Evolutionary conservation across 2,888 invertebrate species (phyloP).

Genomic region (Ornithoptera priamus): DNA sequence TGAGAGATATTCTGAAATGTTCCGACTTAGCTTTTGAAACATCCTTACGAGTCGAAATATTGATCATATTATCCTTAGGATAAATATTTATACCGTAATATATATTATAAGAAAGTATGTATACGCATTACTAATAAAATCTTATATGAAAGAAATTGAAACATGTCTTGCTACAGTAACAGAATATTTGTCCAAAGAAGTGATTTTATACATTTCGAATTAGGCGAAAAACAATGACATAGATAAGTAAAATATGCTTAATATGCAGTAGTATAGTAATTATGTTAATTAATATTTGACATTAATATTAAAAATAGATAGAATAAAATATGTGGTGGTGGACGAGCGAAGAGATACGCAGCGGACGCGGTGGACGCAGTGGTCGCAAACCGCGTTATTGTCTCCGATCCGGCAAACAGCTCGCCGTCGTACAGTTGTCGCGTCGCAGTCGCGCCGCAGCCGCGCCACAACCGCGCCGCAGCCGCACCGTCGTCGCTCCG

Average conservation of each 20-base stretch:
- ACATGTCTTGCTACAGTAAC: conserved; percentile 70
- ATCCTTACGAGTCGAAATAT: conserved; percentile 74
- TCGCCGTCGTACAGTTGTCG: conserved; percentile 29
- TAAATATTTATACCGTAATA: conserved; percentile 77
- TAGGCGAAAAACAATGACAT: conserved; percentile 79
- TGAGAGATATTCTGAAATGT: conserved; percentile 78
- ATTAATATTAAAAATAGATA: conserved; percentile 80
- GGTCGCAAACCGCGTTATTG: conserved; percentile 57
- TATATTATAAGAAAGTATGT: conserved; percentile 78
- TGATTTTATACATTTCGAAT: conserved; percentile 80
- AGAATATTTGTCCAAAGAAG: conserved; percentile 72
- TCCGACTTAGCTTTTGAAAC: conserved; percentile 72
- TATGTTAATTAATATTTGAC: conserved; percentile 79
- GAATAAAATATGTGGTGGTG: conserved; percentile 78
- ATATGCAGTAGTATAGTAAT: conserved; percentile 77
- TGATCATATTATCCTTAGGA: conserved; percentile 79
- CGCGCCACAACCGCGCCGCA: conserved; percentile 22
- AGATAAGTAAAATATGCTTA: conserved; percentile 77
- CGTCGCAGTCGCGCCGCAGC: conserved; percentile 29
- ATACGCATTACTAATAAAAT: conserved; percentile 77
- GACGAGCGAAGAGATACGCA: conserved; percentile 72
- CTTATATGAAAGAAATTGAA: conserved; percentile 78
- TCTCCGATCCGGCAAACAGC: conserved; percentile 40
- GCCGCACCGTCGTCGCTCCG: conserved; percentile 25
- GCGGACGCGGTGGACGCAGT: conserved; percentile 52